Percentiles rank a stretch among this genome's conserved stretches.
Evolutionary conservation across 2,797 vertebrate genomes (phyloP).

Genomic region (Hoplostethus mediterraneus): DNA sequence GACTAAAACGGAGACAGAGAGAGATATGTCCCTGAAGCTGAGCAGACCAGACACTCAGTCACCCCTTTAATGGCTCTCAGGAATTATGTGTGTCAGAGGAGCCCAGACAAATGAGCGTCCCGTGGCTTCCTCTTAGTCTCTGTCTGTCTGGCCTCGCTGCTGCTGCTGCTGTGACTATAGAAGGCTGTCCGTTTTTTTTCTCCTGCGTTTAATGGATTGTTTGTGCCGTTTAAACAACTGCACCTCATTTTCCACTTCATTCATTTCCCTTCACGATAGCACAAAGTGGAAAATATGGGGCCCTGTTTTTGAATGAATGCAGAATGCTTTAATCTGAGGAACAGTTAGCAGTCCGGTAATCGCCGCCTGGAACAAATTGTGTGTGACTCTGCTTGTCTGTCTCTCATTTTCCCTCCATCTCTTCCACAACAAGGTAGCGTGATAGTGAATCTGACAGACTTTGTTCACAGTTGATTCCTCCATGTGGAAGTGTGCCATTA

Average conservation of each 20-base stretch:
- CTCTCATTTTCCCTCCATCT: slow-evolving; percentile 12
- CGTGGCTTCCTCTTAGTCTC: neutral
- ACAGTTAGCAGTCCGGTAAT: slow-evolving; percentile 16
- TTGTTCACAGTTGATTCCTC: neutral
- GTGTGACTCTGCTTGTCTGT: slow-evolving; percentile 22
- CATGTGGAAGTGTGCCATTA: slow-evolving; percentile 33
- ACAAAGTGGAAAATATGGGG: neutral
- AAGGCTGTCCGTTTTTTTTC: slow-evolving; percentile 9
- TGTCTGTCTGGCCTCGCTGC: neutral
- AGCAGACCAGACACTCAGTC: slow-evolving; percentile 3
- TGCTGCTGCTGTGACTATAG: neutral
- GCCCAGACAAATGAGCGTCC: neutral
- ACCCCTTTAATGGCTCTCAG: slow-evolving; percentile 3
- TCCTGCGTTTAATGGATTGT: neutral
- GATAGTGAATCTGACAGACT: slow-evolving; percentile 38
- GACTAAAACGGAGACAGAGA: neutral
- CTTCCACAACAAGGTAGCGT: slow-evolving; percentile 13
- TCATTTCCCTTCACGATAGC: neutral
- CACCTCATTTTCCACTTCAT: neutral
- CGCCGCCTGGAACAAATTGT: slow-evolving; percentile 38
- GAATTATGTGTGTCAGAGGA: slow-evolving; percentile 6
- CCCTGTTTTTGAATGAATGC: neutral
- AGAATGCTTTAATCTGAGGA: neutral
- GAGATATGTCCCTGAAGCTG: slow-evolving; percentile 3
- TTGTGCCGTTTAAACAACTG: neutral